phyloP scores from a whole-genome alignment of 2,113 vertebrate species.

The Seriola dumerili region DNA sequence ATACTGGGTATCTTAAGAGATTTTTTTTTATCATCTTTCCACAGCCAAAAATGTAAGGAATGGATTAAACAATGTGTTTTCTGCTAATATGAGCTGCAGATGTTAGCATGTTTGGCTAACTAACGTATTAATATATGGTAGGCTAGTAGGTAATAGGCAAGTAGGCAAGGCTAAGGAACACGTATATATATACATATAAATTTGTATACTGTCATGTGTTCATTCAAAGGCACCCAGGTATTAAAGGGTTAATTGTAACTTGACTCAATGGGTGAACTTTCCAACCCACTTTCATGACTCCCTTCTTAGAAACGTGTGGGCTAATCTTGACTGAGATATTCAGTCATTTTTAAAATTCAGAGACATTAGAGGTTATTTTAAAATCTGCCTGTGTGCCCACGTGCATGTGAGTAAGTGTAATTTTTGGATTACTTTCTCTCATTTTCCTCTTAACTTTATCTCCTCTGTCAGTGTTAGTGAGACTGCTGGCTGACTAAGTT shows the following conservation, averaged over 20 bases:
- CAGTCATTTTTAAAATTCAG: constrained; percentile 23
- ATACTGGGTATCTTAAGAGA: background rate
- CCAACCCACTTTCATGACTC: constrained; percentile 26
- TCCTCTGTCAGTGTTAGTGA: constrained; percentile 57
- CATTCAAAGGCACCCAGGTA: background rate
- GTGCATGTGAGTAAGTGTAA: background rate
- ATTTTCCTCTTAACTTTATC: constrained; percentile 71
- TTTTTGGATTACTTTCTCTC: constrained; percentile 43
- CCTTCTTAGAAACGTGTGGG: constrained; percentile 1
- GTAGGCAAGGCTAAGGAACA: background rate
- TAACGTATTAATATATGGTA: background rate
- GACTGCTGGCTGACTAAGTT: constrained; percentile 71
- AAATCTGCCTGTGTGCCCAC: constrained; percentile 5
- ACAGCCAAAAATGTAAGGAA: background rate
- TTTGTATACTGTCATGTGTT: background rate
- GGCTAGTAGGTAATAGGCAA: background rate
- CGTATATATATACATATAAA: no score
- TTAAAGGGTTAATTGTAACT: constrained; percentile 64
- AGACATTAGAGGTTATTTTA: constrained; percentile 14
- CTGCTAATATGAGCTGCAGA: background rate
- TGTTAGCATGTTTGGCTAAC: background rate
- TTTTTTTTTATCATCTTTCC: background rate
- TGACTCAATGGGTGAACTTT: constrained; percentile 55
- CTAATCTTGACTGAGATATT: constrained; percentile 61
- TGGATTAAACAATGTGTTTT: background rate